Conservation (phyloP, 2,797 vertebrate genomes). For the Pelochelys cantorii region DNA sequence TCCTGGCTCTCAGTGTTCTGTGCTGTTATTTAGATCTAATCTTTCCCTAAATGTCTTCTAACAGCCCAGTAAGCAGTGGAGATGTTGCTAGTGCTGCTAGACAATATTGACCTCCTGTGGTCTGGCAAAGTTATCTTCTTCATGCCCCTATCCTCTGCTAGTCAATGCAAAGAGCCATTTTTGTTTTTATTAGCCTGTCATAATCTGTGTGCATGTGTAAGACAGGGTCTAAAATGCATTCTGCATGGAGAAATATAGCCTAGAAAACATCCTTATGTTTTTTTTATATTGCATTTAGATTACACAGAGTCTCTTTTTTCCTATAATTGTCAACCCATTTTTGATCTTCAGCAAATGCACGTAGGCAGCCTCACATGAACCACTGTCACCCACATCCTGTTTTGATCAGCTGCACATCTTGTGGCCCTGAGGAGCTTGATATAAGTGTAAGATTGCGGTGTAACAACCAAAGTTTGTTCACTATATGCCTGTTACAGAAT, state of each 20-base stretch:
- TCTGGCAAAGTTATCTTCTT: neutral
- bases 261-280: fast-evolving
- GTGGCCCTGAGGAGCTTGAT: neutral
- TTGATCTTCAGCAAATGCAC: fast-evolving
- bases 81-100: no score
- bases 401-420: constrained; percentile 8
- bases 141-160: neutral
- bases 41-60: no score
- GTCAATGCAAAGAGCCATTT: neutral
- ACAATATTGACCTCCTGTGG: no score
- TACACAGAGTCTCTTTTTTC: neutral
- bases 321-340: neutral
- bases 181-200: neutral
- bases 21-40: no score
- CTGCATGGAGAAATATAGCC: fast-evolving
- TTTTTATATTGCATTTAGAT: neutral
- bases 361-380: neutral
- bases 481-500: fast-evolving
- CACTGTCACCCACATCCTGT: constrained; percentile 77
- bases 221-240: fast-evolving
- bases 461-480: fast-evolving
- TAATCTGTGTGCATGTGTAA: neutral
- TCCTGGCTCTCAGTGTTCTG: no score
- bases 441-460: fast-evolving
- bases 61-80: no score